Base-by-base conservation (phyloP, 2,888 invertebrate species). In the Phrixothrix hirtus region DNA sequence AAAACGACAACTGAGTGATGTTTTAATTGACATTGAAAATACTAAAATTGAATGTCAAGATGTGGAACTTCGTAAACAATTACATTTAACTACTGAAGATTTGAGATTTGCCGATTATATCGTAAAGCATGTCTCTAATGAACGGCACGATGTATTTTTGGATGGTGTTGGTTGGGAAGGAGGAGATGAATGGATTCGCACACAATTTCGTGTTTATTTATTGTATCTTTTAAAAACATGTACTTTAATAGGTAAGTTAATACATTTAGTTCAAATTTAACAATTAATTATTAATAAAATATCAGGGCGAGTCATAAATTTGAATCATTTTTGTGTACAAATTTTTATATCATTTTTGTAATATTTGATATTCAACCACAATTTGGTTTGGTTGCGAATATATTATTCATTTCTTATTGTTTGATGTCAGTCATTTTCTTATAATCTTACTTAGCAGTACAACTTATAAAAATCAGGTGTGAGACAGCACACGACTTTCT, bases 141-240 rank as follows among this genome's bases (percentile, higher is more conserved):
- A 82, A 51, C 80, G 82, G 44, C 84, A 86, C 62, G 88, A 88
- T 70, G 84, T 84, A 14, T 87, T 85, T 70, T 72, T 87, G 44
- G 87, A 88, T 66, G 86, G 85, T 0, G 86, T 88, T 21, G 86
- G 85, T 13, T 90, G 88, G 87, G 92, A 92, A 74, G 98, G 98
- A 38, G 95, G 96, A 14, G 97, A 98, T 70, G 89, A 92, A 62
- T 99, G 98, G 98, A 88, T 98, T 58, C 81, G 98, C 59, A 88
- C 93, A 42, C 97, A 98, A 75, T 97, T 97, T 73, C 86, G 88
- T 59, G 87, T 90, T 39, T 94, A 94, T 71, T 78, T 92, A 57
- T 78, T 94, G 62, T 90, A 91, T 67, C 78, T 95, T 52, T 71
- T 94, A 60, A 82, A 92, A 64, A 92, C 93, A 5, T 87, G 91